A percentile compares a stretch with the other conserved stretches of the same genome.
Conservation (phyloP, 1,140 invertebrate genomes). For the Psix sp. region DNA sequence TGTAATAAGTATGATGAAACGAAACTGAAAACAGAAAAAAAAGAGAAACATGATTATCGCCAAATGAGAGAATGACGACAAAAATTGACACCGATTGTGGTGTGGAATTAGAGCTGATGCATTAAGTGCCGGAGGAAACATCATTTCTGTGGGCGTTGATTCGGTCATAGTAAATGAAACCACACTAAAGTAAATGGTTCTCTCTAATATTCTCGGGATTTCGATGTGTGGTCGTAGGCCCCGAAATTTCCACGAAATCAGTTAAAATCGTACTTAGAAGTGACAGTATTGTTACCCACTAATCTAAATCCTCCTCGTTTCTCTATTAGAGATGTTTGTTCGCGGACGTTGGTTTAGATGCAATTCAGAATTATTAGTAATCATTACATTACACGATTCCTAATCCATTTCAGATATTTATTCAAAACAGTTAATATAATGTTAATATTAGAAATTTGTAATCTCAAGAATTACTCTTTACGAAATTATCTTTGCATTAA, state of each 20-base stretch:
- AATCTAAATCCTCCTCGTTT: slow-evolving; percentile 67
- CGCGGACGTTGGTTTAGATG: slow-evolving; percentile 57
- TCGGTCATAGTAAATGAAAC: slow-evolving; percentile 44
- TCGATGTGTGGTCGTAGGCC: slow-evolving; percentile 62
- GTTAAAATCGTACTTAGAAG: slow-evolving; percentile 70
- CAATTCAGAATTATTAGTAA: slow-evolving; percentile 27
- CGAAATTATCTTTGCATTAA: too few relatives aligned
- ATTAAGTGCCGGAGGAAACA: slow-evolving; percentile 49
- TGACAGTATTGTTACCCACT: slow-evolving; percentile 69
- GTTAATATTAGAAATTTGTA: too few relatives aligned
- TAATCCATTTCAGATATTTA: too few relatives aligned
- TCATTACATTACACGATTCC: too few relatives aligned
- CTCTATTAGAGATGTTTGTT: slow-evolving; percentile 66
- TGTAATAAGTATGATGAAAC: too few relatives aligned
- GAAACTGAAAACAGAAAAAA: background rate
- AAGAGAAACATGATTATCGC: background rate
- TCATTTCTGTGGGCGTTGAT: slow-evolving; percentile 26
- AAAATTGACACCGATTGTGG: slow-evolving; percentile 42
- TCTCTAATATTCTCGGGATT: slow-evolving; percentile 55
- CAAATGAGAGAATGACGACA: slow-evolving; percentile 1
- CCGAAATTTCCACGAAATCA: slow-evolving; percentile 66
- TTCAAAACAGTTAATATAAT: too few relatives aligned
- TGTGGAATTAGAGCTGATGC: too few relatives aligned
- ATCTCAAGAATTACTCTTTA: too few relatives aligned
- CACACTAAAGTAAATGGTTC: slow-evolving; percentile 44